Evolutionary conservation across 2,797 vertebrate genomes (phyloP).

Genomic region (Coregonus suidteri): DNA sequence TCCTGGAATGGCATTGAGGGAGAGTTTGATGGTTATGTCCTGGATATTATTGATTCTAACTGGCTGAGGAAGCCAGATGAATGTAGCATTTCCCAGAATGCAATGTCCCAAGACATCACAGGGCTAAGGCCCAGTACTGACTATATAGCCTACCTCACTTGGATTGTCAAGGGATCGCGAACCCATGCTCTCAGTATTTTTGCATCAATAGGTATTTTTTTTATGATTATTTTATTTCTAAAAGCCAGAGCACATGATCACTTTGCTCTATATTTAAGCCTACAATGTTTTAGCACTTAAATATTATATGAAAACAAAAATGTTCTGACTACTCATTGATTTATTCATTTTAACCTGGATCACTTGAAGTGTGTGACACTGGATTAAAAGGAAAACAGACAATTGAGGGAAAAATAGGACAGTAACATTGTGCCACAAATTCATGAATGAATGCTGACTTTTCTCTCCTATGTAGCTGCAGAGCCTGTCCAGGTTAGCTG

Average conservation of each 20-base stretch:
- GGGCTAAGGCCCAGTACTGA: conserved; percentile 90
- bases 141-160: conserved; percentile 94
- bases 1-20: conserved; percentile 84
- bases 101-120: conserved; percentile 78
- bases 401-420: conserved; percentile 33
- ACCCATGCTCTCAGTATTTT: conserved; percentile 84
- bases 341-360: not conserved
- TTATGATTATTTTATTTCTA: conserved; percentile 25
- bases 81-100: conserved; percentile 82
- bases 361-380: not conserved
- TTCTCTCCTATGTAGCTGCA: conserved; percentile 72
- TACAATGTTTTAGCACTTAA: not conserved
- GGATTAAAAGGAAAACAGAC: not conserved
- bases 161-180: conserved; percentile 78
- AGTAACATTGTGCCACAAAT: too few relatives aligned
- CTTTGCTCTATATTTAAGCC: not conserved
- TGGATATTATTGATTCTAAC: conserved; percentile 97
- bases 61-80: conserved; percentile 86
- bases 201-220: conserved; percentile 87
- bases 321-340: not conserved
- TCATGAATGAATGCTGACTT: conserved; percentile 53
- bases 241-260: not conserved
- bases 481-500: conserved; percentile 84
- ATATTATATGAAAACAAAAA: not conserved
- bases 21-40: conserved; percentile 84